Percentiles rank a stretch among this genome's conserved stretches.
These are phyloP conservation scores for Drosophila teissieri DNA, from an alignment of 1,140 invertebrate species.

Conservation along the genomic window DNA sequence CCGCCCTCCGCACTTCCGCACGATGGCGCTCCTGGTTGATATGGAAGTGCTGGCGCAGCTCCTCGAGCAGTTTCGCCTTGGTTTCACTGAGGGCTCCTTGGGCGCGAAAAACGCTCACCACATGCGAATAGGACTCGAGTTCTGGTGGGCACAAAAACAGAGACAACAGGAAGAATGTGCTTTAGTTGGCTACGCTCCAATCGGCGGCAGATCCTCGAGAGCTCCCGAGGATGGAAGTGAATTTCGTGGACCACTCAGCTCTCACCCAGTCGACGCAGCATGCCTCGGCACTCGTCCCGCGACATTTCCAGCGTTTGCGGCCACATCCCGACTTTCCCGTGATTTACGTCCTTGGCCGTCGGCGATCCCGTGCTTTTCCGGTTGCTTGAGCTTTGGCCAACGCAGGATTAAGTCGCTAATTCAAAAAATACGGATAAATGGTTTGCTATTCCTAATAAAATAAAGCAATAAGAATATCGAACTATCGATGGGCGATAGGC, in stretches of 20 bases:
- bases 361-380: constrained; percentile 56
- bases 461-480: neutral
- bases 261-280: constrained; percentile 92
- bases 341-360: constrained; percentile 49
- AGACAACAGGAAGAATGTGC: constrained; percentile 14
- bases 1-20: constrained; percentile 94
- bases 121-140: constrained; percentile 94
- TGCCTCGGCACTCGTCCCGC: constrained; percentile 93
- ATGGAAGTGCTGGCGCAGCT: constrained; percentile 92
- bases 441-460: neutral
- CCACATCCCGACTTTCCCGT: constrained; percentile 86
- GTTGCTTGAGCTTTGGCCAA: constrained; percentile 37
- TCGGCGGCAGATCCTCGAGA: neutral
- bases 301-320: constrained; percentile 90
- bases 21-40: constrained; percentile 95
- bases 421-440: constrained; percentile 3
- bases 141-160: constrained; percentile 87
- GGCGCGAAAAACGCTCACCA: constrained; percentile 95
- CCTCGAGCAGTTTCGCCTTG: constrained; percentile 93
- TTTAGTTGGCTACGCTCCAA: neutral
- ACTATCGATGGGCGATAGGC: neutral
- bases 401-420: constrained; percentile 17
- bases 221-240: neutral
- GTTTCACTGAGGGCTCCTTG: constrained; percentile 94
- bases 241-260: constrained; percentile 22